A percentile compares a stretch with the other conserved stretches of the same genome.
Conservation (phyloP, 2,113 vertebrate genomes). For the Crotalus viridis region DNA sequence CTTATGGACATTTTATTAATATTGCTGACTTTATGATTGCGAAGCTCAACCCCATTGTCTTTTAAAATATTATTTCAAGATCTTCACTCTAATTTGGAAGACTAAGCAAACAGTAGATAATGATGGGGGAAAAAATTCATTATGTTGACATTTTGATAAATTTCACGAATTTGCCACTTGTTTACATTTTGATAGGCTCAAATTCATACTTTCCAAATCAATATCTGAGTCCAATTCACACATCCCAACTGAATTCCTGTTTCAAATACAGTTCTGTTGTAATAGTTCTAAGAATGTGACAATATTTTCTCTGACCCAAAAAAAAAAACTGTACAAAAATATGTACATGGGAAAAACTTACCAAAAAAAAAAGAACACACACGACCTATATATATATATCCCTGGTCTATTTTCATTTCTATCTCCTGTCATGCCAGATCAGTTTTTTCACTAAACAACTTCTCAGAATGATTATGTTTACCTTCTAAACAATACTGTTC, state of each 20-base stretch:
- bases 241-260: not conserved
- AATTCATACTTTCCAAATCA: not conserved
- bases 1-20: not conserved
- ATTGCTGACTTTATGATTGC: not conserved
- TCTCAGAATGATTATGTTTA: slow-evolving; percentile 12
- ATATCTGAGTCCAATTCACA: not conserved
- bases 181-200: not conserved
- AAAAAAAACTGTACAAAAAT: not conserved
- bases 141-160: too few relatives aligned
- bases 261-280: not conserved
- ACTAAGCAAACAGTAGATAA: not conserved
- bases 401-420: not conserved
- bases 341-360: not conserved
- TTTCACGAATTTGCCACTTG: not conserved
- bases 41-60: not conserved
- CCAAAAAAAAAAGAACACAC: not conserved
- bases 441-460: not conserved
- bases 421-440: not conserved
- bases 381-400: not conserved
- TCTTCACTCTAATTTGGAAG: not conserved
- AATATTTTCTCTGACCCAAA: not conserved
- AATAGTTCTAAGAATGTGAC: not conserved
- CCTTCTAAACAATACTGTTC: slow-evolving; percentile 35
- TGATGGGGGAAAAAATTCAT: not conserved
- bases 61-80: not conserved